These are phyloP conservation scores for Copsychus sechellarum DNA, from an alignment of 2,113 vertebrate genomes.

Conservation along the genomic window DNA sequence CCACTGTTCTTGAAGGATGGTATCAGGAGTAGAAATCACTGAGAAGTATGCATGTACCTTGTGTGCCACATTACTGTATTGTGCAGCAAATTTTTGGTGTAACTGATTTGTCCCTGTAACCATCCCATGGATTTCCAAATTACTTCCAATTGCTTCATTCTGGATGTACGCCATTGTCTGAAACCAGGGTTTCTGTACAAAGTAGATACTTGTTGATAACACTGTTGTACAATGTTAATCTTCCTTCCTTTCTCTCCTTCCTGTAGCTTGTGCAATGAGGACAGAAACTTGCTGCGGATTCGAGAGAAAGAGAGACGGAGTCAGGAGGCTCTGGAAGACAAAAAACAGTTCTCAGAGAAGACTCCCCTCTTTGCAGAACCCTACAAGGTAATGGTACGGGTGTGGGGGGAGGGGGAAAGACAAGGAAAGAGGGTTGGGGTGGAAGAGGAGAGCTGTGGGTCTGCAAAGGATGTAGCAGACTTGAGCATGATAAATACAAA, in stretches of 20 bases:
- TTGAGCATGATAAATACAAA: not conserved
- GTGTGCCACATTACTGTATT: not conserved
- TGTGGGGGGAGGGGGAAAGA: not conserved
- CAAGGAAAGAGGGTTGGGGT: not conserved
- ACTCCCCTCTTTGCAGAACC: constrained; percentile 89
- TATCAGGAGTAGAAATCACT: not conserved
- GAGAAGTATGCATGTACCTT: not conserved
- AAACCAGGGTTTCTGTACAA: not conserved
- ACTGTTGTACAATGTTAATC: not conserved
- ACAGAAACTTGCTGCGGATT: constrained; percentile 89
- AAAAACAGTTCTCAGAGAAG: constrained; percentile 75
- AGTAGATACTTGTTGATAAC: not conserved
- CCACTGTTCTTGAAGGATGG: not conserved
- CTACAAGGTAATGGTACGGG: constrained; percentile 82
- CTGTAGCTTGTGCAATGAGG: constrained; percentile 85
- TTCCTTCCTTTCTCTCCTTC: constrained; percentile 11
- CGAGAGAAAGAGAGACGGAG: constrained; percentile 87
- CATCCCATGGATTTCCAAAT: not conserved
- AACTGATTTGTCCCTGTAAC: not conserved
- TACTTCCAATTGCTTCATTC: not conserved
- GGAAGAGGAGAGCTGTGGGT: not conserved
- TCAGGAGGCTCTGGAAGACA: constrained; percentile 84
- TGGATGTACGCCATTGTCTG: accelerated
- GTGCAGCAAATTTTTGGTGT: not conserved
- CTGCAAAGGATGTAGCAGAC: not conserved